These are phyloP conservation scores for Watsonalla binaria DNA, from an alignment of 2,888 invertebrate species.

Conservation along the genomic window DNA sequence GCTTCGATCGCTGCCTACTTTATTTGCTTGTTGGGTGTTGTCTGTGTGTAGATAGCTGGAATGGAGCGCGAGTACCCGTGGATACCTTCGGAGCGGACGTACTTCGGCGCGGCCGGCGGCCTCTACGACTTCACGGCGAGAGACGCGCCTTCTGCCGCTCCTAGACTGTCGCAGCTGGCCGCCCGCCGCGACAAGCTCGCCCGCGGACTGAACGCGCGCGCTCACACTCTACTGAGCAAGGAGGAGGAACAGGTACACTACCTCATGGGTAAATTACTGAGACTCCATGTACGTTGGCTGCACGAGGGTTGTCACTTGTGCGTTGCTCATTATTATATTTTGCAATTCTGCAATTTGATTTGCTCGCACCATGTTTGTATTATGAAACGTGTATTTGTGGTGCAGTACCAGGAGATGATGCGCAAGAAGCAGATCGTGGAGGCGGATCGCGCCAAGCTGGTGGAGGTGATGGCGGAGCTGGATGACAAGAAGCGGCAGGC, in stretches of 20 bases:
- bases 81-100: slow-evolving; percentile 87
- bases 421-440: slow-evolving; percentile 85
- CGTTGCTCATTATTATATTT: too few relatives aligned
- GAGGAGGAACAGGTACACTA: slow-evolving; percentile 87
- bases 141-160: slow-evolving; percentile 77
- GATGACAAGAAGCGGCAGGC: slow-evolving; percentile 94
- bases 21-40: not conserved
- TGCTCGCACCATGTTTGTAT: not conserved
- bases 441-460: slow-evolving; percentile 85
- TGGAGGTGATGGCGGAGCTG: slow-evolving; percentile 89
- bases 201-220: slow-evolving; percentile 80
- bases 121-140: slow-evolving; percentile 83
- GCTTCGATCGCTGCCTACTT: too few relatives aligned
- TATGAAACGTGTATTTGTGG: not conserved
- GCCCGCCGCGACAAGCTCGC: slow-evolving; percentile 83
- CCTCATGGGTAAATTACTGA: too few relatives aligned
- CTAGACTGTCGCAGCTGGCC: slow-evolving; percentile 73
- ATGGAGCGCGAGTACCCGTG: slow-evolving; percentile 81
- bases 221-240: slow-evolving; percentile 90
- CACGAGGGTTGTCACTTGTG: too few relatives aligned
- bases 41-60: slow-evolving; percentile 42
- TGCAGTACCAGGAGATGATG: slow-evolving; percentile 83
- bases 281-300: too few relatives aligned
- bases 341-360: slow-evolving; percentile 6
- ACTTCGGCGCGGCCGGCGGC: slow-evolving; percentile 86